phyloP scores from a whole-genome alignment of 2,888 invertebrate genomes.

The Pemphredon lugubris region DNA sequence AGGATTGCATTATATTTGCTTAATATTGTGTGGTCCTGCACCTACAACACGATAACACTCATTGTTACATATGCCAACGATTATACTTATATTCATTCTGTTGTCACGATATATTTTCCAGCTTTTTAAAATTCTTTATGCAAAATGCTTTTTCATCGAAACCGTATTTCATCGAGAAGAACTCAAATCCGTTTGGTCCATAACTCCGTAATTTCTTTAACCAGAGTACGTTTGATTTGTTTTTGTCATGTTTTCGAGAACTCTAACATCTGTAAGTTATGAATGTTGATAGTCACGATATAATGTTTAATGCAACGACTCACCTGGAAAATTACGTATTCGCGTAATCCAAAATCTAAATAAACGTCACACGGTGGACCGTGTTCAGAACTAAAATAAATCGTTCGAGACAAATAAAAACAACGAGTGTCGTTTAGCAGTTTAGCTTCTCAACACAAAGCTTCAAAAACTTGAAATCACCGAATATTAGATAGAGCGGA shows the following conservation, averaged over 20 bases:
- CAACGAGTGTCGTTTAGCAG: constrained; percentile 7
- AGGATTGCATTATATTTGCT: constrained; percentile 63
- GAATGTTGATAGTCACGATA: constrained; percentile 8
- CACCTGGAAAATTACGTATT: constrained; percentile 27
- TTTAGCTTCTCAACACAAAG: background rate
- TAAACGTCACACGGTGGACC: background rate
- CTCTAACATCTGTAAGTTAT: constrained; percentile 17
- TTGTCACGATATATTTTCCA: background rate
- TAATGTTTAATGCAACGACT: constrained; percentile 10
- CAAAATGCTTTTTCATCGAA: background rate
- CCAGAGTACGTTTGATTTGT: background rate
- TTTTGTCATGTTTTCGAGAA: constrained; percentile 7
- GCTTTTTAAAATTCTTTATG: background rate
- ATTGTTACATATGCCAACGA: constrained; percentile 5
- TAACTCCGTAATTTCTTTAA: background rate
- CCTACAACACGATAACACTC: constrained; percentile 54
- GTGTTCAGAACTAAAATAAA: constrained; percentile 2
- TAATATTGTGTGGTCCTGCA: constrained; percentile 56
- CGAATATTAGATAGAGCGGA: too few relatives aligned
- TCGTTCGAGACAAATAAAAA: background rate
- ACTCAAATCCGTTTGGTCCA: background rate
- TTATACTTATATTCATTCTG: background rate
- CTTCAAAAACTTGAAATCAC: background rate
- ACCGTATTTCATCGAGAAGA: background rate
- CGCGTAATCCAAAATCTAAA: background rate